Base-by-base conservation (phyloP, 2,113 vertebrate species). In the Cavia porcellus region DNA sequence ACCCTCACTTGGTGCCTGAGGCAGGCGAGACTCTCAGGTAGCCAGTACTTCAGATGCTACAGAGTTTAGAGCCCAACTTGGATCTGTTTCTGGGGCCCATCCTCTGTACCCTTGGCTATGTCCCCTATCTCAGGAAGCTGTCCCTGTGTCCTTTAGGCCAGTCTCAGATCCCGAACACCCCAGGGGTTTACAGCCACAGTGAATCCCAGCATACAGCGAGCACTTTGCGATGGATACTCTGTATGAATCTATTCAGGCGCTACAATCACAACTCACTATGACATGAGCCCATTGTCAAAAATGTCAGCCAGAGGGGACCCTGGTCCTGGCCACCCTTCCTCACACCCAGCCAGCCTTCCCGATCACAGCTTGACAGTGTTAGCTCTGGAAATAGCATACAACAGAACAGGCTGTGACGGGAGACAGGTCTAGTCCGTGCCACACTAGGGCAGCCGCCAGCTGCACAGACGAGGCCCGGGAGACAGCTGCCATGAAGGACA, bases 141-240 rank as follows among this genome's bases (percentile, higher is more conserved):
- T 30, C 17, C 61, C 38, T 64, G 42, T 38, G 7, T 70, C 38
- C 82, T 64, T 52, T 72, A 85, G 28, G 22, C 64, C 55, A 38
- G 5, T n/a, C 52, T 61, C 70, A 20, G 5, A 28, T 20, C 47
- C 75, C 90, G 35, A 84, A 47, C 79, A 84, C 55, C 15, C 66
- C 77, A 74, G 24, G n/a, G 11, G n/a, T 61, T 4, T 89, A 64
- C 32, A 74, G n/a, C 50, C 32, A 30, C 66, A 87, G 62, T 62
- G 93, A 35, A 81, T n/a, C 57, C 28, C 10, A 13, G 1, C 30
- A 38, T 52, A 28, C 84, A 72, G 28, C 59, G 38, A 28, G 28
- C 50, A 55, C 2, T 62, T 0, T 25, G n/a, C 7, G 35, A 22
- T 14, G 9, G 28, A 0, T 45, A 55, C 14, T 45, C 52, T 30